Evolutionary conservation across 2,113 vertebrate genomes (phyloP).

Genomic region (Ranitomeya imitator): DNA sequence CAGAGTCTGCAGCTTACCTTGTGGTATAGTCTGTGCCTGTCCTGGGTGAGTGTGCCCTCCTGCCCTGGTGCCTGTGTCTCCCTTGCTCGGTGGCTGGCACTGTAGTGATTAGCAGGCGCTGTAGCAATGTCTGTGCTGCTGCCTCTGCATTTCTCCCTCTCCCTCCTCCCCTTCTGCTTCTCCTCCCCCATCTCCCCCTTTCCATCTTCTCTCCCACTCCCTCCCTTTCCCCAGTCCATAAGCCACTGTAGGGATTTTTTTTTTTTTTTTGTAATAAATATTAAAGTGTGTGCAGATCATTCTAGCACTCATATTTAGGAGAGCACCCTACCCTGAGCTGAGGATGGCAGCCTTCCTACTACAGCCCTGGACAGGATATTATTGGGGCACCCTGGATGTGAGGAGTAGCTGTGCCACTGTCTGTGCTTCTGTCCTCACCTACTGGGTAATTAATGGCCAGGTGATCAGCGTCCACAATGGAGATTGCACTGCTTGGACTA

Average conservation of each 20-base stretch:
- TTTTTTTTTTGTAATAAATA: slow-evolving; percentile 40
- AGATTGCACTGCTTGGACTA: neutral
- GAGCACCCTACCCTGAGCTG: slow-evolving; percentile 20
- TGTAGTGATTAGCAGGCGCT: slow-evolving; percentile 43
- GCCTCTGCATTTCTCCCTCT: slow-evolving; percentile 39
- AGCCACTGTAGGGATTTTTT: slow-evolving; percentile 3
- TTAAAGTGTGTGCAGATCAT: slow-evolving; percentile 54
- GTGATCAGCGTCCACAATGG: neutral
- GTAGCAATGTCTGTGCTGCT: neutral
- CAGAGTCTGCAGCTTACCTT: slow-evolving; percentile 46
- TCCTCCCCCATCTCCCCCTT: neutral
- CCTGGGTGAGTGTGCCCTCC: slow-evolving; percentile 48
- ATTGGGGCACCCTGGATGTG: neutral
- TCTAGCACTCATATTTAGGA: slow-evolving; percentile 49
- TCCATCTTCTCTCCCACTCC: neutral
- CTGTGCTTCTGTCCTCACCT: neutral
- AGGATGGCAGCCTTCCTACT: neutral
- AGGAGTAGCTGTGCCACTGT: neutral
- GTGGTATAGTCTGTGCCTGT: slow-evolving; percentile 32
- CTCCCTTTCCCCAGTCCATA: neutral
- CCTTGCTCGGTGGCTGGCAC: slow-evolving; percentile 54
- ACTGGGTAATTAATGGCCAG: neutral
- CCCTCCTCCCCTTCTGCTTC: slow-evolving; percentile 15
- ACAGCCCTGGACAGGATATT: slow-evolving; percentile 20
- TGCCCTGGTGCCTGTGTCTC: slow-evolving; percentile 47